A percentile compares a stretch with the other conserved stretches of the same genome.
Evolutionary conservation across 2,113 vertebrate genomes (phyloP).

Genomic region (Rhabdomys dilectus): DNA sequence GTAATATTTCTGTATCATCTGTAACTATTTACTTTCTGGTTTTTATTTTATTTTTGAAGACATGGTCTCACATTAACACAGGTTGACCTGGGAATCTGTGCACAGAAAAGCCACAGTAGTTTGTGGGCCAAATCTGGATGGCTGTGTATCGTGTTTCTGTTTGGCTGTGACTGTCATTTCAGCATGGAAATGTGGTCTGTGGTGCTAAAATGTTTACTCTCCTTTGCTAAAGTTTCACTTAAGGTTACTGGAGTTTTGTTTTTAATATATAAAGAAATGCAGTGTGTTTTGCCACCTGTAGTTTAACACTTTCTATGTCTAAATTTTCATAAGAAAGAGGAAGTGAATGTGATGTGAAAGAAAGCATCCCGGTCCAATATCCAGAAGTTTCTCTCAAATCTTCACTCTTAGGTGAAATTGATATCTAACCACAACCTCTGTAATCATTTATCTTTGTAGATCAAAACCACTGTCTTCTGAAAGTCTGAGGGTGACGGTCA

Average conservation of each 20-base stretch:
- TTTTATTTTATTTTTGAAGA: not conserved
- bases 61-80: not conserved
- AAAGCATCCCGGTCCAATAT: conserved; percentile 35
- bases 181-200: not conserved
- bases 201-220: not conserved
- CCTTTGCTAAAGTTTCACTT: not conserved
- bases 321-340: conserved; percentile 58
- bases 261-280: conserved; percentile 59
- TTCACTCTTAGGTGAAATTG: conserved; percentile 27
- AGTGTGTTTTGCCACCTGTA: conserved; percentile 68
- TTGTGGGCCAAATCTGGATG: not conserved
- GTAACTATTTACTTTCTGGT: not conserved
- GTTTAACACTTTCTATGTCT: conserved; percentile 38
- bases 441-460: conserved; percentile 56
- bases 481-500: conserved; percentile 59
- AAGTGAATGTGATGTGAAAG: conserved; percentile 53
- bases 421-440: conserved; percentile 63
- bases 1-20: conserved; percentile 52
- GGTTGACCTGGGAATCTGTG: not conserved
- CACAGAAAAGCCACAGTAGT: not conserved
- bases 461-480: conserved; percentile 59
- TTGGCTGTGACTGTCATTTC: not conserved
- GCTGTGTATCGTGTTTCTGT: not conserved
- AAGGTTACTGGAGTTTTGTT: not conserved
- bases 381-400: conserved; percentile 46